phyloP scores from a whole-genome alignment of 1,140 invertebrate genomes.

The Polyergus mexicanus region DNA sequence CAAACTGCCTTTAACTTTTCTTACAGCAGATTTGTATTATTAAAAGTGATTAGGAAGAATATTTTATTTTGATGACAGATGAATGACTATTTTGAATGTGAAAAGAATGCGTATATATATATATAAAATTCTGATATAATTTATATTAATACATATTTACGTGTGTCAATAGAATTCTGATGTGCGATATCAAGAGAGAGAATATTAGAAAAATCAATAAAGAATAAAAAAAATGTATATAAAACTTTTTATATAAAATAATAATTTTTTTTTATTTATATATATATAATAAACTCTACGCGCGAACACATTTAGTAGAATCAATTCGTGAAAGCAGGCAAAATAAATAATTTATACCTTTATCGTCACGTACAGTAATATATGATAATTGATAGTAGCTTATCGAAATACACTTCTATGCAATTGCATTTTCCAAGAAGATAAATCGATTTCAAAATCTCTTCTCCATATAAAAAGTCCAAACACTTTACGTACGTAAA shows the following conservation, averaged over 20 bases:
- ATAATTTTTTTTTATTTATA: neutral
- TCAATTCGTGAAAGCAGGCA: neutral
- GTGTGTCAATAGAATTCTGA: too few relatives aligned
- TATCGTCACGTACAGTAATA: conserved; percentile 23
- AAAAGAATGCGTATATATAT: too few relatives aligned
- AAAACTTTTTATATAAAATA: too few relatives aligned
- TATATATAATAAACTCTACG: neutral
- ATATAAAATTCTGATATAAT: too few relatives aligned
- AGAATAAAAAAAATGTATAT: too few relatives aligned
- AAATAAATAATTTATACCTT: neutral
- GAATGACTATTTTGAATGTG: too few relatives aligned
- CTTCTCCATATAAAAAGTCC: neutral
- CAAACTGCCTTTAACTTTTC: neutral
- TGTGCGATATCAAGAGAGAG: too few relatives aligned
- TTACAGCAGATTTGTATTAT: neutral
- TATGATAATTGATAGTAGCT: neutral
- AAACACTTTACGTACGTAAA: neutral
- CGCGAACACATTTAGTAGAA: too few relatives aligned
- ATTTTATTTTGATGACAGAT: neutral
- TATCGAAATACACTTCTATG: neutral
- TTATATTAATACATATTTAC: too few relatives aligned
- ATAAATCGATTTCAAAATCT: neutral
- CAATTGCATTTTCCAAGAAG: neutral
- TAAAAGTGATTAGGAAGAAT: neutral
- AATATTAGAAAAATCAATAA: too few relatives aligned